phyloP scores from a whole-genome alignment of 2,888 invertebrate species.

The Chrysotoxum bicinctum region DNA sequence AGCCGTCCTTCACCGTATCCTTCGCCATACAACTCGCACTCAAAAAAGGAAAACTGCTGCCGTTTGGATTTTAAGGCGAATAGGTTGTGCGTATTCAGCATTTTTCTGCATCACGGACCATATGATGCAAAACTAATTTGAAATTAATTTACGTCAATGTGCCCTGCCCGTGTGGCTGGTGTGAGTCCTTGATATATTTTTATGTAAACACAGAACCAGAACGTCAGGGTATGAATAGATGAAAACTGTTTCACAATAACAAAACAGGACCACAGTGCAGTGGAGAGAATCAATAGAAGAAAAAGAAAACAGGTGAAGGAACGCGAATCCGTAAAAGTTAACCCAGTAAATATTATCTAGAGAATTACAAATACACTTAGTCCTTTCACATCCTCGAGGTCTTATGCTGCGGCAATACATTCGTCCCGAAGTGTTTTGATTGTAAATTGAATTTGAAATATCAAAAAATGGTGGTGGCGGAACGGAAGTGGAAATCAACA shows the following conservation, averaged over 20 bases:
- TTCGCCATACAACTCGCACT: not conserved
- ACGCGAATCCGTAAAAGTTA: slow-evolving; percentile 39
- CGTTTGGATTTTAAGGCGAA: slow-evolving; percentile 50
- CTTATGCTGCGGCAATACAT: not conserved
- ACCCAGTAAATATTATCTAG: slow-evolving; percentile 30
- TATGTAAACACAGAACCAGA: slow-evolving; percentile 16
- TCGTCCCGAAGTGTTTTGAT: slow-evolving; percentile 59
- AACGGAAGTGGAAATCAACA: slow-evolving; percentile 39
- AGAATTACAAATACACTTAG: slow-evolving; percentile 9
- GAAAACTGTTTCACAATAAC: not conserved
- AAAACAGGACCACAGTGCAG: not conserved
- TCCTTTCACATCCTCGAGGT: slow-evolving; percentile 43
- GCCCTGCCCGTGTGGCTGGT: slow-evolving; percentile 37
- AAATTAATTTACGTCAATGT: slow-evolving; percentile 81
- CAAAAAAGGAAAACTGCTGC: slow-evolving; percentile 32
- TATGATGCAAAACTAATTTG: slow-evolving; percentile 83
- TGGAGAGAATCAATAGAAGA: not conserved
- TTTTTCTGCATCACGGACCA: slow-evolving; percentile 82
- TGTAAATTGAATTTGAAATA: slow-evolving; percentile 66
- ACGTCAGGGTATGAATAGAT: slow-evolving; percentile 12
- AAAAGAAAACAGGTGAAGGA: slow-evolving; percentile 52
- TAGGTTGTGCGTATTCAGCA: slow-evolving; percentile 75
- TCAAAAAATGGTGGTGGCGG: not conserved
- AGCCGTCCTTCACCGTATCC: not conserved
- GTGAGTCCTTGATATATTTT: slow-evolving; percentile 38